Base-by-base conservation (phyloP, 2,888 invertebrate species). In the Meta bourneti region DNA sequence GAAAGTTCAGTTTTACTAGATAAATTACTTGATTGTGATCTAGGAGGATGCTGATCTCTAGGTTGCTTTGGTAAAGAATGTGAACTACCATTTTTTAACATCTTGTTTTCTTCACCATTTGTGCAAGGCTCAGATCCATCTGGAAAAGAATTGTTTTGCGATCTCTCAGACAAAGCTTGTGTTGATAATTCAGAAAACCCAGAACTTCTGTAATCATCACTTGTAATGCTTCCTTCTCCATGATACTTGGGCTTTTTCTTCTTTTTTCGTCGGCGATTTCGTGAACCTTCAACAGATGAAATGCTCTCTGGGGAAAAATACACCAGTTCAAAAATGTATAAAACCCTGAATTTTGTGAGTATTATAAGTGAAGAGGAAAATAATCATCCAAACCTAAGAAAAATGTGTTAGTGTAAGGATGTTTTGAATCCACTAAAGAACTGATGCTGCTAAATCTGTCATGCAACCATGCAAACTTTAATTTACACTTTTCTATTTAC, bases 251-350 rank as follows among this genome's bases (percentile, higher is more conserved):
- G 78, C 52, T 91, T 88, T 87, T 89, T 91, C 87, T 90, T 91
- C 78, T 90, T 93, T 82, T 96, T 94, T 89, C 95, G 94, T 92
- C 94, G 94, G 94, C 94, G 94, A 94, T 95, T 95, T 95, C 95
- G 95, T 95, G 95, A 96, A 95, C 96, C 95, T 95, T 96, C 96
- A 95, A 96, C 95, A 94, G 96, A 96, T 94, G 96, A 96, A 94
- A 96, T 95, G 94, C 96, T 96, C 93, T 96, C 96, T 96, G 48
- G 16, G 82, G 85, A 88, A 75, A 13, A 84, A 54, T 13, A 75
- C 11, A 81, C 77, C 49, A 52, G 71, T 70, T 7, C n/a, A 49
- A 8, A 69, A 20, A 20, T 11, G 13, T 16, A 71, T 20, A 78
- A 0, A n/a, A 77, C 8, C 9, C 54, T 81, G 54, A n/a, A 69